Evolutionary conservation across 2,113 vertebrate species (phyloP).

Genomic region (Cnemophilus loriae): DNA sequence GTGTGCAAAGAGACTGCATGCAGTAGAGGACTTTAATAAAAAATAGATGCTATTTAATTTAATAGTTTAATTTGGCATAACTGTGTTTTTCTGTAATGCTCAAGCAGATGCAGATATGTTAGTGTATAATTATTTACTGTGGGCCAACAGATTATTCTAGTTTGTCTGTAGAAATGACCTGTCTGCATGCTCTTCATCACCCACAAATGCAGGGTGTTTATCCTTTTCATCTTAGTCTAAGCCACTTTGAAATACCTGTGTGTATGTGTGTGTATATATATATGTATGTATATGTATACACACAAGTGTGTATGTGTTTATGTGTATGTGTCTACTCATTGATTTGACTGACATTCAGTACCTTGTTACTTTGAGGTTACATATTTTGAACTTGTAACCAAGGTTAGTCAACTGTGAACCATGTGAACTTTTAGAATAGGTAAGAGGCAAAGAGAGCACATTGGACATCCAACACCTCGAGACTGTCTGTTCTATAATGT

Average conservation of each 20-base stretch:
- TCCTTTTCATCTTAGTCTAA: background rate
- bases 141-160: background rate
- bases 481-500: background rate
- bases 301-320: accelerated
- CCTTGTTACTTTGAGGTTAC: background rate
- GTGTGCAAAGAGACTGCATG: background rate
- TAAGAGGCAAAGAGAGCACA: slow-evolving; percentile 14
- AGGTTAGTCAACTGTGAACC: background rate
- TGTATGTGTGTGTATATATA: background rate
- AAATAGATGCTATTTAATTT: background rate
- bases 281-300: background rate
- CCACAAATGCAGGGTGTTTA: background rate
- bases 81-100: background rate
- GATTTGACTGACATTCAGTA: background rate
- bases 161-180: background rate
- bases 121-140: background rate
- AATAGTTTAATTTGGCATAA: background rate
- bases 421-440: background rate
- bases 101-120: background rate
- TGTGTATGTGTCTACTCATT: background rate
- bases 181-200: background rate
- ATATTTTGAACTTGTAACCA: background rate
- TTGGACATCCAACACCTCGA: background rate
- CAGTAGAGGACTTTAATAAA: background rate
- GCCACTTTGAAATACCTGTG: background rate